phyloP scores from a whole-genome alignment of 2,888 invertebrate genomes.

The Myopa tessellatipennis region DNA sequence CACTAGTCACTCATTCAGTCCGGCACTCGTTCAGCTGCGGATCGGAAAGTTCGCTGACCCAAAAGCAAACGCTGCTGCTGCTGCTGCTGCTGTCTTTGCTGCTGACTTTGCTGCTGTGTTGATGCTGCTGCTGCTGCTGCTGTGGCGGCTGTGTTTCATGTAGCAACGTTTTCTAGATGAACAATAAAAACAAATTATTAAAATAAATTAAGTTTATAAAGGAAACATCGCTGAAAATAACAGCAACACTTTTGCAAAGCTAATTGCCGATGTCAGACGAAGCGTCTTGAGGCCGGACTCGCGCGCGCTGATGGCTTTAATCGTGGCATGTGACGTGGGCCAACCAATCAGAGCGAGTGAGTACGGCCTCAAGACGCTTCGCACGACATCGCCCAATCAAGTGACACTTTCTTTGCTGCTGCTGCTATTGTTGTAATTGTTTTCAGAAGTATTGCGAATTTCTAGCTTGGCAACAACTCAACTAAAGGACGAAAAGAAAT shows the following conservation, averaged over 20 bases:
- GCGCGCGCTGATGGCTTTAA: too few species aligned
- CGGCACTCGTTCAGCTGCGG: background rate
- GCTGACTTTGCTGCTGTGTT: background rate
- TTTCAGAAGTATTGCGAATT: background rate
- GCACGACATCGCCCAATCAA: too few species aligned
- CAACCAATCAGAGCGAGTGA: too few species aligned
- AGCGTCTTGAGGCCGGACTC: too few species aligned
- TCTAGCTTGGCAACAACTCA: background rate
- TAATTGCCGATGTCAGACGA: background rate
- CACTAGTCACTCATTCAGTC: background rate
- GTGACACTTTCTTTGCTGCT: background rate
- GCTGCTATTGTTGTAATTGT: constrained; percentile 19
- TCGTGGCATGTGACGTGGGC: too few species aligned
- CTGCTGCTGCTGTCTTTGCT: background rate
- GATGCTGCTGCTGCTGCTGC: background rate
- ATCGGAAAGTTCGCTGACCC: constrained; percentile 58
- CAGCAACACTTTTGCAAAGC: background rate
- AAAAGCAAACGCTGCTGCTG: constrained; percentile 47
- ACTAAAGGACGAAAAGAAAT: too few species aligned
- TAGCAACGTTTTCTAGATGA: background rate
- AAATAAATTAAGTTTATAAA: too few species aligned
- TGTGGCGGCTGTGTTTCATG: background rate
- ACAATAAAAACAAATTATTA: too few species aligned
- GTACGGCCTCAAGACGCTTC: too few species aligned
- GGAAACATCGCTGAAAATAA: too few species aligned